Evolutionary conservation across 2,888 invertebrate genomes (phyloP).

Genomic region (Choreutis nemorana): DNA sequence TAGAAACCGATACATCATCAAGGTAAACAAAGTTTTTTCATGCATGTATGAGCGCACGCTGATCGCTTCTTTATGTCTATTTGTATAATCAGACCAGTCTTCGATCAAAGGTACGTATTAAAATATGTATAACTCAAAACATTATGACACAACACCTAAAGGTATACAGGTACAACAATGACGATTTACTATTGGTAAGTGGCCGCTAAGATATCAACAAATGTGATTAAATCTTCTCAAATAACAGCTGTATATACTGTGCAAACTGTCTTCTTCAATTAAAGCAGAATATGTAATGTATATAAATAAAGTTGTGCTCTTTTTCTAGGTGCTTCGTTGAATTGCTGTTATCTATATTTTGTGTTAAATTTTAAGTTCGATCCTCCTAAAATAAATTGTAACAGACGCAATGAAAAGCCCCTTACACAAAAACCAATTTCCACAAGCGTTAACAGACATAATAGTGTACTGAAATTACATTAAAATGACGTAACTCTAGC

Average conservation of each 20-base stretch:
- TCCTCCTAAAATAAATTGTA: no score
- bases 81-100: conserved; percentile 11
- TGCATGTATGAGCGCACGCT: conserved; percentile 25
- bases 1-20: conserved; percentile 28
- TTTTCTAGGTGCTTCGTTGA: conserved; percentile 24
- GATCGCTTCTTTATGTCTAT: conserved; percentile 18
- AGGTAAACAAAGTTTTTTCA: conserved; percentile 33
- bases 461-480: no score
- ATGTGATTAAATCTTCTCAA: conserved; percentile 16
- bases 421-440: no score
- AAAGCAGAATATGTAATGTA: no score
- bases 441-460: no score
- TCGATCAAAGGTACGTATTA: conserved; percentile 28
- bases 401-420: no score
- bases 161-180: conserved; percentile 5
- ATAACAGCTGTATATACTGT: conserved; percentile 53
- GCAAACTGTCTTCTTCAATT: conserved; percentile 14
- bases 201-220: conserved; percentile 13
- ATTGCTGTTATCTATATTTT: no score
- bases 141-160: conserved; percentile 7
- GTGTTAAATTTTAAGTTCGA: no score
- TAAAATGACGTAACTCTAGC: no score
- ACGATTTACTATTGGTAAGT: conserved; percentile 17
- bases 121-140: conserved; percentile 16
- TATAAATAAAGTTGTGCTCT: conserved; percentile 25